These are phyloP conservation scores for Anhinga anhinga DNA, from an alignment of 2,113 vertebrate species.

Conservation along the genomic window DNA sequence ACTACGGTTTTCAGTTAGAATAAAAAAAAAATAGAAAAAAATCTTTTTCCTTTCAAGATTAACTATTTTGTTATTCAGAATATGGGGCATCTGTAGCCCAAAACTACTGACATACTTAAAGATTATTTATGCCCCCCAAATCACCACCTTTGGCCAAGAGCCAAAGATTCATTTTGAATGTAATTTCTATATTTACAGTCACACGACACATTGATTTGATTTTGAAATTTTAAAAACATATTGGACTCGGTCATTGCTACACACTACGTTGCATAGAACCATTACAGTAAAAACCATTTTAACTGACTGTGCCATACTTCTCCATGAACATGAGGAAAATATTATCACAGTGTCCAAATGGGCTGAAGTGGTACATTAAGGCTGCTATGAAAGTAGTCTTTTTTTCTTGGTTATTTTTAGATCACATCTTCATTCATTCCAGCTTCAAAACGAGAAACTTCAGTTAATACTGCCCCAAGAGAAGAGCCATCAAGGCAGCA, in stretches of 20 bases:
- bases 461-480: neutral
- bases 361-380: neutral
- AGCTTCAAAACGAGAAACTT: neutral
- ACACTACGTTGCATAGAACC: neutral
- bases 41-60: neutral
- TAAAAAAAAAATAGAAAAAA: neutral
- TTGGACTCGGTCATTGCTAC: neutral
- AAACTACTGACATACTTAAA: neutral
- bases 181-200: neutral
- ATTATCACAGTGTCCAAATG: neutral
- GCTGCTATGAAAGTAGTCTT: neutral
- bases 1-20: neutral
- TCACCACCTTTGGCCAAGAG: neutral
- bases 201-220: neutral
- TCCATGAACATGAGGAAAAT: neutral
- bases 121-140: neutral
- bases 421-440: neutral
- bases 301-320: neutral
- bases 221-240: neutral
- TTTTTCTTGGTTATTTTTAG: neutral
- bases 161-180: neutral
- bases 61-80: neutral
- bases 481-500: neutral
- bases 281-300: neutral
- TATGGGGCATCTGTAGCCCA: neutral